phyloP scores from a whole-genome alignment of 2,888 invertebrate genomes.

The Sinodicranocentrus sp. region DNA sequence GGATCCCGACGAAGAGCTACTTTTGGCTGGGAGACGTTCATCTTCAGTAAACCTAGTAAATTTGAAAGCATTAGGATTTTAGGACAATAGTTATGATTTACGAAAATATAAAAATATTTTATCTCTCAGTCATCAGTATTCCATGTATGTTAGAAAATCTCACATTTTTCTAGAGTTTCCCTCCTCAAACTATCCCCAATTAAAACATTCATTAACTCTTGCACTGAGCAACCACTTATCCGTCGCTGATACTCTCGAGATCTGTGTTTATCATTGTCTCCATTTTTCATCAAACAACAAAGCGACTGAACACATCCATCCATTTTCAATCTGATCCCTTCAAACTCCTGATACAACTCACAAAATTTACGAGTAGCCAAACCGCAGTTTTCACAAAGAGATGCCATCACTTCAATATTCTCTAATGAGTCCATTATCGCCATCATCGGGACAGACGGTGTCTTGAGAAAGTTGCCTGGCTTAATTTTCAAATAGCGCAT shows the following conservation, averaged over 20 bases:
- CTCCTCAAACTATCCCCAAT: constrained; percentile 35
- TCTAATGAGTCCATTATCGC: constrained; percentile 28
- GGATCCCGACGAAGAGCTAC: no score
- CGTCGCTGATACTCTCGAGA: constrained; percentile 12
- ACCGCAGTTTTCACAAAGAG: constrained; percentile 18
- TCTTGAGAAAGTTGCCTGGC: constrained; percentile 28
- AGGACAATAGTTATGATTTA: no score
- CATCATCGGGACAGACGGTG: not conserved
- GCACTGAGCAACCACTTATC: not conserved
- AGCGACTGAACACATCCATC: constrained; percentile 12
- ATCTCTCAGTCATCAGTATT: no score
- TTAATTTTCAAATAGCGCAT: constrained; percentile 48
- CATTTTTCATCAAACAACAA: not conserved
- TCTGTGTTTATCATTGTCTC: not conserved
- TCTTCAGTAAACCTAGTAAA: no score
- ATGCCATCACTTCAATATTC: not conserved
- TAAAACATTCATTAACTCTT: constrained; percentile 36
- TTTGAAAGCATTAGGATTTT: no score
- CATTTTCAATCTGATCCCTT: constrained; percentile 26
- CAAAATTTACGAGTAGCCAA: constrained; percentile 1
- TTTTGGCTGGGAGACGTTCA: no score
- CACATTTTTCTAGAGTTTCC: constrained; percentile 7
- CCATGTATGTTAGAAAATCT: no score
- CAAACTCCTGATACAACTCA: constrained; percentile 33
- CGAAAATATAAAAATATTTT: no score